These are phyloP conservation scores for Valencia hispanica DNA, from an alignment of 2,797 vertebrate species.

Conservation along the genomic window DNA sequence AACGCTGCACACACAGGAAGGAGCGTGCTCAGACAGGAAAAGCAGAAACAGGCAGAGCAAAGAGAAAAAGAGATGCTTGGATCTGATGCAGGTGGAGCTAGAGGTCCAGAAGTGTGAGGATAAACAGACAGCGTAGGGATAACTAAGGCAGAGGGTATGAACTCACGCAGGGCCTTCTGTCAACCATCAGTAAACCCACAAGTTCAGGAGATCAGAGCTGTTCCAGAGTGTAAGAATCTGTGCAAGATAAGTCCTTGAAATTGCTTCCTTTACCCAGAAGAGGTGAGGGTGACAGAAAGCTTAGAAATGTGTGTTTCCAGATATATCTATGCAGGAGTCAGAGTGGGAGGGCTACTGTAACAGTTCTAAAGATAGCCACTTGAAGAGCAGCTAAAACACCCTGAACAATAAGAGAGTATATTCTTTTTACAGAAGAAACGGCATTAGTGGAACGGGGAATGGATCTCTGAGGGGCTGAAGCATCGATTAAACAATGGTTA, in stretches of 20 bases:
- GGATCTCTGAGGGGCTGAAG: slow-evolving; percentile 14
- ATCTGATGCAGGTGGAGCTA: slow-evolving; percentile 6
- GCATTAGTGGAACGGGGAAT: slow-evolving; percentile 6
- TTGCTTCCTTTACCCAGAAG: slow-evolving; percentile 11
- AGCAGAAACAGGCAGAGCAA: slow-evolving; percentile 19
- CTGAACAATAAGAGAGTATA: slow-evolving; percentile 34
- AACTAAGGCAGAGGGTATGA: slow-evolving; percentile 3
- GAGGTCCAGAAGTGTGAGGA: slow-evolving; percentile 1
- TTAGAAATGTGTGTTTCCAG: slow-evolving; percentile 53
- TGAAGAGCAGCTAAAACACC: slow-evolving; percentile 38
- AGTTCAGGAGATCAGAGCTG: slow-evolving; percentile 24
- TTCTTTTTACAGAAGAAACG: not conserved
- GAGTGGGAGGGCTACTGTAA: slow-evolving; percentile 43
- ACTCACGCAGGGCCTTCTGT: slow-evolving; percentile 17
- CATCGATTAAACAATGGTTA: slow-evolving; percentile 12
- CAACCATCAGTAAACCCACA: slow-evolving; percentile 12
- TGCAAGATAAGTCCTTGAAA: slow-evolving; percentile 18
- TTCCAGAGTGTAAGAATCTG: slow-evolving; percentile 17
- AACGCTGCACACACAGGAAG: not conserved
- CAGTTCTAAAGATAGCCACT: slow-evolving; percentile 56
- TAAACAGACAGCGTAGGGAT: not conserved
- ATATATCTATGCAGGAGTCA: slow-evolving; percentile 65
- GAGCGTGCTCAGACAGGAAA: not conserved
- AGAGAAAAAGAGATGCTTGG: not conserved
- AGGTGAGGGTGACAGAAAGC: slow-evolving; percentile 28